Evolutionary conservation across 1,140 invertebrate genomes (phyloP).

Genomic region (Hypothenemus hampei): DNA sequence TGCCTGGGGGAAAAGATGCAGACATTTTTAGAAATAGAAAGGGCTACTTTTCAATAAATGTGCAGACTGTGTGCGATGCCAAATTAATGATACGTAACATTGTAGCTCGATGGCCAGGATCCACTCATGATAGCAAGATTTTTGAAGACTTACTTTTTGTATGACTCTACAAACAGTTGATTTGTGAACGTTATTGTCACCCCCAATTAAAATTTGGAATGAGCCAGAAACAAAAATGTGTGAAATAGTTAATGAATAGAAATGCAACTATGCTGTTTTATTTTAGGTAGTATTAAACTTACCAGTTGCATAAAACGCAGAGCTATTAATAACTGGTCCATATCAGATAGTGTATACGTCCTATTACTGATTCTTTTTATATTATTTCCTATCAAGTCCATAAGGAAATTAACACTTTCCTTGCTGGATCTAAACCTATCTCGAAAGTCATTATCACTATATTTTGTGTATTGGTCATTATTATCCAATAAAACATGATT

Average conservation of each 20-base stretch:
- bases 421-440: no score
- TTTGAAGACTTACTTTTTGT: background rate
- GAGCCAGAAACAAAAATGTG: background rate
- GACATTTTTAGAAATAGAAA: no score
- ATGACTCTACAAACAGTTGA: background rate
- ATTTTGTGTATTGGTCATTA: no score
- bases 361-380: no score
- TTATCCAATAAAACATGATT: no score
- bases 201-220: background rate
- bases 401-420: no score
- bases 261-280: background rate
- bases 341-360: no score
- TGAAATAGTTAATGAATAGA: background rate
- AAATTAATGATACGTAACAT: conserved; percentile 34
- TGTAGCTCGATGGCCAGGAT: no score
- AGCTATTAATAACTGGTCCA: background rate
- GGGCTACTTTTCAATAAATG: no score
- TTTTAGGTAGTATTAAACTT: background rate
- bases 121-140: no score
- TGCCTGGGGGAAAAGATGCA: conserved; percentile 34
- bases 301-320: background rate
- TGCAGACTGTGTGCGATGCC: conserved; percentile 32
- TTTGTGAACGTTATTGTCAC: background rate
- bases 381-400: no score
- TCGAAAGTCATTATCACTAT: no score